These are phyloP conservation scores for Myoxocephalus aenaeus DNA, from an alignment of 2,797 vertebrate genomes.

Conservation along the genomic window DNA sequence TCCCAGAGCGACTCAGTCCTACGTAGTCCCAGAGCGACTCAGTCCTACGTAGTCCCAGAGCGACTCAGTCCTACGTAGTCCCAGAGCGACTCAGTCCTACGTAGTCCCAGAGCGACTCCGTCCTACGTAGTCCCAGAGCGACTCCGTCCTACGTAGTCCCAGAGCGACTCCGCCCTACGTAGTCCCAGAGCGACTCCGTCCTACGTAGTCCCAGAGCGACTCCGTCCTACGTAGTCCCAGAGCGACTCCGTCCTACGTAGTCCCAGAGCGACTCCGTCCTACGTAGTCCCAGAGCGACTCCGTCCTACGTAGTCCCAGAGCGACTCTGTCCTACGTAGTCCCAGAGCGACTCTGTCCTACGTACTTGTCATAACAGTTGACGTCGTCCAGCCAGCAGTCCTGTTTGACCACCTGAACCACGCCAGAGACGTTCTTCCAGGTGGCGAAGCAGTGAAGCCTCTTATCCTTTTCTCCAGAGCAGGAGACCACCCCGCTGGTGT, in stretches of 20 bases:
- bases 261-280: too few relatives aligned
- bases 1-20: too few relatives aligned
- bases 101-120: background rate
- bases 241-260: too few relatives aligned
- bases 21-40: too few relatives aligned
- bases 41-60: too few relatives aligned
- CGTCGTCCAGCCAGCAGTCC: constrained; percentile 95
- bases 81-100: too few relatives aligned
- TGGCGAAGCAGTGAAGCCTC: constrained; percentile 93
- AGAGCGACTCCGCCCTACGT: too few relatives aligned
- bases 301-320: background rate
- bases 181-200: too few relatives aligned
- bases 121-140: background rate
- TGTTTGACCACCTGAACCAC: constrained; percentile 91
- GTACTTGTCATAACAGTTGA: constrained; percentile 95
- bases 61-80: background rate
- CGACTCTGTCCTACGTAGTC: background rate
- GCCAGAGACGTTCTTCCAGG: constrained; percentile 94
- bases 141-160: too few relatives aligned
- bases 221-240: too few relatives aligned
- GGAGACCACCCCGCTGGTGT: constrained; percentile 86
- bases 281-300: too few relatives aligned
- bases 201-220: too few relatives aligned
- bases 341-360: background rate
- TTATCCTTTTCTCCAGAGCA: constrained; percentile 93